Conservation (phyloP, 2,797 vertebrate genomes). For the Coregonus ussuriensis region DNA sequence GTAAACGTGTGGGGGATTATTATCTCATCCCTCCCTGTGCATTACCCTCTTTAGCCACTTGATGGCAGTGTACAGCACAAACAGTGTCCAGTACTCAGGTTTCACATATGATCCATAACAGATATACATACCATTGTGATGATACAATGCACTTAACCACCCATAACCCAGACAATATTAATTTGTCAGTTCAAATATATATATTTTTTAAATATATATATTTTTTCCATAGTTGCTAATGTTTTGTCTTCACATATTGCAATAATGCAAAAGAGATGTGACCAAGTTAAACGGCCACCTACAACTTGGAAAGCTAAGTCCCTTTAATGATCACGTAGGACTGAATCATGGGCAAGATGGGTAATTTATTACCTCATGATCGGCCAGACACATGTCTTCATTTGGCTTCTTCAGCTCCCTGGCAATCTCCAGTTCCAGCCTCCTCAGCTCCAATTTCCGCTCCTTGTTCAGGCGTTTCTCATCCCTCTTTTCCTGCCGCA, state of each 20-base stretch:
- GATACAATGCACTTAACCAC: background rate
- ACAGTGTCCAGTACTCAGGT: background rate
- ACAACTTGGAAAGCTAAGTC: background rate
- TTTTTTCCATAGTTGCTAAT: too few species aligned
- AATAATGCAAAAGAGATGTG: background rate
- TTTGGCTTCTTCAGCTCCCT: constrained; percentile 98
- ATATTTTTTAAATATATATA: too few species aligned
- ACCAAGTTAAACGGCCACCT: background rate
- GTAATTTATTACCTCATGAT: constrained; percentile 88
- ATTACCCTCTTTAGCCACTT: constrained; percentile 29
- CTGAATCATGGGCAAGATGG: background rate
- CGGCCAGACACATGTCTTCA: constrained; percentile 98
- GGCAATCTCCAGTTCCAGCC: constrained; percentile 94
- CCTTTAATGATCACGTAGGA: background rate
- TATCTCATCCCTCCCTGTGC: background rate
- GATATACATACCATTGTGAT: background rate
- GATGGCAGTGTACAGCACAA: constrained; percentile 39
- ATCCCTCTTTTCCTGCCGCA: constrained; percentile 97
- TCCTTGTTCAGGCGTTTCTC: constrained; percentile 98
- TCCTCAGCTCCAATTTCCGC: constrained; percentile 92
- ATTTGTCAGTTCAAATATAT: background rate
- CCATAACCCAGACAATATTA: background rate
- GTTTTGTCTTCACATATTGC: too few species aligned
- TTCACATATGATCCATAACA: background rate
- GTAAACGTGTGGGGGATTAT: background rate